These are phyloP conservation scores for Ophthalmolycus amberensis DNA, from an alignment of 2,113 vertebrate species.

Conservation along the genomic window DNA sequence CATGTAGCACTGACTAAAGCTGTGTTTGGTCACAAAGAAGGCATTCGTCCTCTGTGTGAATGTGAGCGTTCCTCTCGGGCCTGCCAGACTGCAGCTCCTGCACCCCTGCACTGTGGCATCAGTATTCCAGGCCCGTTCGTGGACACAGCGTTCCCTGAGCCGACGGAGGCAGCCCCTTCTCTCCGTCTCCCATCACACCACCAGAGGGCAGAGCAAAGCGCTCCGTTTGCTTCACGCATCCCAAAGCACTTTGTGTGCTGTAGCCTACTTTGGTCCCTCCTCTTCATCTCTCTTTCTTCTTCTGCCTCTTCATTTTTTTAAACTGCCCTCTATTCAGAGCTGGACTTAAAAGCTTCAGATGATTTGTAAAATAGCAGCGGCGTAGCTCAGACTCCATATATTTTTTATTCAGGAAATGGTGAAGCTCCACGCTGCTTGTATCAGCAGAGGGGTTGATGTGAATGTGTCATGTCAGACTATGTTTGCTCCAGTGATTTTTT, in stretches of 20 bases:
- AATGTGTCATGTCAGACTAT: slow-evolving; percentile 44
- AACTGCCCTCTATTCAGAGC: slow-evolving; percentile 34
- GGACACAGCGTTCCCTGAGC: slow-evolving; percentile 73
- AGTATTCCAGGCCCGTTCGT: slow-evolving; percentile 81
- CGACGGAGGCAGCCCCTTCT: slow-evolving; percentile 37
- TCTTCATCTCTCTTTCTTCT: slow-evolving; percentile 20
- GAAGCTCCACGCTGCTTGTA: slow-evolving; percentile 10
- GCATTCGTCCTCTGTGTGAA: slow-evolving; percentile 23
- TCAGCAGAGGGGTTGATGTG: slow-evolving; percentile 33
- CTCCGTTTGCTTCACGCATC: slow-evolving; percentile 35
- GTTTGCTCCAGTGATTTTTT: slow-evolving; percentile 43
- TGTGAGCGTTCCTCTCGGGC: slow-evolving; percentile 26
- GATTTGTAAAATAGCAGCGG: slow-evolving; percentile 35
- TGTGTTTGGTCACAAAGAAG: neutral
- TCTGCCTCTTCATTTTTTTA: neutral
- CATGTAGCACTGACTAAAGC: rapidly evolving
- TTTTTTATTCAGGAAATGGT: slow-evolving; percentile 22
- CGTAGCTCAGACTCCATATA: neutral
- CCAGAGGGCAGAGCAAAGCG: slow-evolving; percentile 65
- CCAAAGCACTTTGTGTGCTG: slow-evolving; percentile 58
- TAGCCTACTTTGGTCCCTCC: slow-evolving; percentile 48
- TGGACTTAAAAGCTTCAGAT: slow-evolving; percentile 41
- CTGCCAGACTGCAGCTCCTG: slow-evolving; percentile 76
- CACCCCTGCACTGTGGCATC: slow-evolving; percentile 80
- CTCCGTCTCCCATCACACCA: slow-evolving; percentile 43